phyloP scores from a whole-genome alignment of 2,888 invertebrate species.

The Chesias legatella region DNA sequence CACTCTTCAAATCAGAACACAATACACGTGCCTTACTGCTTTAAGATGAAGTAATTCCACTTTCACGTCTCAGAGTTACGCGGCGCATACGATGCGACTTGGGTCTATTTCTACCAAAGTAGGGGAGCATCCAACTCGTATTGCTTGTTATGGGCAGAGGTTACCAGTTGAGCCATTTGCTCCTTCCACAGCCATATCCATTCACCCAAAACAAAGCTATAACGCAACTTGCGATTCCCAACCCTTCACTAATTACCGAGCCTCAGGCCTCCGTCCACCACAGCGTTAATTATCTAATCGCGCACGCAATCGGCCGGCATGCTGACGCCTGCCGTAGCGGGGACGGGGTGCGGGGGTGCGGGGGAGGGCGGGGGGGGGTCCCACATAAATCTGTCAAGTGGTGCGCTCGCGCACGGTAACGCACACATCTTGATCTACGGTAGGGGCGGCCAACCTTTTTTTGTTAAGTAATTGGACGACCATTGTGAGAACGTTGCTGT shows the following conservation, averaged over 20 bases:
- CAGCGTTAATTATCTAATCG: slow-evolving; percentile 68
- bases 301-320: slow-evolving; percentile 52
- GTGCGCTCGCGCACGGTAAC: slow-evolving; percentile 61
- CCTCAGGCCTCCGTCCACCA: slow-evolving; percentile 25
- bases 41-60: too few species aligned
- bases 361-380: slow-evolving; percentile 42
- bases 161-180: too few species aligned
- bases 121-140: too few species aligned
- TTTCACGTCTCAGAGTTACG: too few species aligned
- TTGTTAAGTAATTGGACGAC: slow-evolving; percentile 30
- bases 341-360: slow-evolving; percentile 14
- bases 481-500: slow-evolving; percentile 18
- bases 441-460: slow-evolving; percentile 38
- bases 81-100: too few species aligned
- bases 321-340: slow-evolving; percentile 28
- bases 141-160: too few species aligned
- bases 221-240: not conserved
- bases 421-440: slow-evolving; percentile 69
- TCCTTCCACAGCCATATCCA: too few species aligned
- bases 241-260: slow-evolving; percentile 7
- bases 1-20: too few species aligned
- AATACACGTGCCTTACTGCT: too few species aligned
- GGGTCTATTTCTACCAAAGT: too few species aligned
- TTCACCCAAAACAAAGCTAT: not conserved
- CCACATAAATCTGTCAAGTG: slow-evolving; percentile 74